A percentile compares a stretch with the other conserved stretches of the same genome.
phyloP scores from a whole-genome alignment of 2,888 invertebrate species.

The Xestia rhomboidea region DNA sequence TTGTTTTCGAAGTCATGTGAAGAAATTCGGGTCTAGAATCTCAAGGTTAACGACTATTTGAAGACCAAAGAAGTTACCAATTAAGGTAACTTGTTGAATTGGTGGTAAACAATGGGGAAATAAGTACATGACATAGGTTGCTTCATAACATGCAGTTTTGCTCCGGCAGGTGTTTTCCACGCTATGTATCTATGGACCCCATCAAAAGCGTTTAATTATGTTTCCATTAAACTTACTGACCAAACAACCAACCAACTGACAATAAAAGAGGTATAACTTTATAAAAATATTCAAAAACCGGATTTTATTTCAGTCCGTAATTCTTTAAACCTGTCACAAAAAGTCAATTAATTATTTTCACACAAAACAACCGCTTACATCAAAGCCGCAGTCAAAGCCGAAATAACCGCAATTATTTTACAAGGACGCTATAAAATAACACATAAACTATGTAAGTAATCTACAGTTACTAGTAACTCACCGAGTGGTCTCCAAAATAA shows the following conservation, averaged over 20 bases:
- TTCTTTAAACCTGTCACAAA: neutral
- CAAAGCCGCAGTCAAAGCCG: constrained; percentile 25
- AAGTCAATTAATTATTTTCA: constrained; percentile 1
- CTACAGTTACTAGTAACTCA: constrained; percentile 36
- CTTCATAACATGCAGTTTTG: neutral
- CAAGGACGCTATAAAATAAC: constrained; percentile 63
- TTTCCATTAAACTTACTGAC: neutral
- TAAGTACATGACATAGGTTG: neutral
- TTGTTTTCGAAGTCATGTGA: no score
- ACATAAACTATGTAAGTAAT: constrained; percentile 12
- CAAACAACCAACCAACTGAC: neutral
- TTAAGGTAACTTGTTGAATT: neutral
- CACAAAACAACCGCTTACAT: constrained; percentile 23
- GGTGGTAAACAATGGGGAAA: neutral
- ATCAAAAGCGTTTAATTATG: neutral
- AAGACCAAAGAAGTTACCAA: neutral
- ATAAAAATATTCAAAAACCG: neutral
- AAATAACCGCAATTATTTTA: constrained; percentile 62
- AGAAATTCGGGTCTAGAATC: neutral
- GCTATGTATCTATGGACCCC: neutral
- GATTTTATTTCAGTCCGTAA: neutral
- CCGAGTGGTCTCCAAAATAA: constrained; percentile 47
- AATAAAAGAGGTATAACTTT: neutral
- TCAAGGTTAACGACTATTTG: constrained; percentile 1
- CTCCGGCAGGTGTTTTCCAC: neutral